These are phyloP conservation scores for Microlaimidae sp. DNA, from an alignment of 2,888 invertebrate genomes.

Conservation along the genomic window DNA sequence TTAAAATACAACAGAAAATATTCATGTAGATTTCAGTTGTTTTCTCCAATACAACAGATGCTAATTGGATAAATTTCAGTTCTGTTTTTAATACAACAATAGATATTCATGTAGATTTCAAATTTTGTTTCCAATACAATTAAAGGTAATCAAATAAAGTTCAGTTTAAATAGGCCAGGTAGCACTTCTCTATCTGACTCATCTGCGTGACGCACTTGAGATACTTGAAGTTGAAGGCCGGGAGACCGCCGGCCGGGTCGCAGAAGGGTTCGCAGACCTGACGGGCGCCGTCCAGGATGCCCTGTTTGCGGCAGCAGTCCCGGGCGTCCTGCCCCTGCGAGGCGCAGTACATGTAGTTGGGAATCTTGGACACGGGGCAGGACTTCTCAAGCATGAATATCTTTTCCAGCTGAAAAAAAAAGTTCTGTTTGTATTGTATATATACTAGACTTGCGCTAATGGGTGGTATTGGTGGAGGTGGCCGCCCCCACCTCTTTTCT, in stretches of 20 bases:
- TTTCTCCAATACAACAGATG: too few species aligned
- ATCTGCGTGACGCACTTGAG: neutral
- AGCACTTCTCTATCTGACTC: neutral
- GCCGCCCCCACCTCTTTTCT: too few species aligned
- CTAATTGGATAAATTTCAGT: too few species aligned
- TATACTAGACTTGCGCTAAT: too few species aligned
- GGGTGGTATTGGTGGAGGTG: too few species aligned
- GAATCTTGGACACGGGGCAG: conserved; percentile 2
- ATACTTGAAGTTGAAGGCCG: conserved; percentile 2
- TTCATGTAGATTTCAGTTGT: too few species aligned
- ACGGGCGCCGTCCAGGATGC: neutral
- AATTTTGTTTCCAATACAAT: too few species aligned
- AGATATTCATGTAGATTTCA: too few species aligned
- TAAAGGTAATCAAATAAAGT: too few species aligned
- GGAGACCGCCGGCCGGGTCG: conserved; percentile 7
- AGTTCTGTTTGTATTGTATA: neutral
- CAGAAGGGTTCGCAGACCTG: conserved; percentile 8
- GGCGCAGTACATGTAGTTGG: conserved; percentile 10
- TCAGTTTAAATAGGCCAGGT: too few species aligned
- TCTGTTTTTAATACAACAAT: too few species aligned
- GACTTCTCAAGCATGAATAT: conserved; percentile 1
- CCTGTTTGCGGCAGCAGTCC: neutral
- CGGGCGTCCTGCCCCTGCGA: conserved; percentile 7
- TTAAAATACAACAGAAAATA: too few species aligned
- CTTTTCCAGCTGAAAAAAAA: conserved; percentile 1